Percentiles rank a stretch among this genome's conserved stretches.
Evolutionary conservation across 2,797 vertebrate genomes (phyloP).

Genomic region (Euthynnus affinis): DNA sequence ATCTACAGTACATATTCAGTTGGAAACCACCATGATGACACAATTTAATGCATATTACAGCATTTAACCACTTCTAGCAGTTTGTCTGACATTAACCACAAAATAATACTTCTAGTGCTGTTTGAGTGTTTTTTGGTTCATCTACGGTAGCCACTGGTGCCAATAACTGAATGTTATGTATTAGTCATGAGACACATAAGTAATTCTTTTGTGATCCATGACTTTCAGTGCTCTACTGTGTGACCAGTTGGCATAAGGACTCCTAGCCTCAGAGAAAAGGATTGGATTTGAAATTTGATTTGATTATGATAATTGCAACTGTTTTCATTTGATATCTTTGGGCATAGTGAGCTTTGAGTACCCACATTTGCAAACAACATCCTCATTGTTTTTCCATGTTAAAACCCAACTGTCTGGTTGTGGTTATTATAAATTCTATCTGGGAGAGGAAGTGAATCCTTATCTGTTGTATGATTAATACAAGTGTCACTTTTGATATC

Average conservation of each 20-base stretch:
- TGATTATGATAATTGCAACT: constrained; percentile 10
- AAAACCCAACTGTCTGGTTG: constrained; percentile 8
- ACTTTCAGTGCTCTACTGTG: background rate
- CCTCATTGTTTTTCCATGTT: constrained; percentile 26
- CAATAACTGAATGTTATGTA: constrained; percentile 7
- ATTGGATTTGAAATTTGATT: constrained; percentile 9
- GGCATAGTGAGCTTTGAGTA: constrained; percentile 22
- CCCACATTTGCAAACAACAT: constrained; percentile 5
- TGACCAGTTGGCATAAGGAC: constrained; percentile 13
- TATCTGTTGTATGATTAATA: constrained; percentile 56
- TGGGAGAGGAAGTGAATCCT: constrained; percentile 26
- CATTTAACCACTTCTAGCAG: background rate
- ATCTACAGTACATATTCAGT: background rate
- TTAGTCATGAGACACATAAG: background rate
- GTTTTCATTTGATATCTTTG: constrained; percentile 23
- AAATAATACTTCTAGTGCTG: background rate
- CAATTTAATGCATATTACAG: background rate
- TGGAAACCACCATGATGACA: background rate
- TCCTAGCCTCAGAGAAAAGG: constrained; percentile 18
- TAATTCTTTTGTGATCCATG: background rate
- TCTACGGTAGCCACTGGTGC: background rate
- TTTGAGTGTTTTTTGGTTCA: background rate
- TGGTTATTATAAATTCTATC: constrained; percentile 39
- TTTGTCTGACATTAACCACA: background rate
- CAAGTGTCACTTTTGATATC: constrained; percentile 51